Percentiles rank a stretch among this genome's conserved stretches.
Conservation (phyloP, 2,888 invertebrate genomes). For the Catocala sponsa region DNA sequence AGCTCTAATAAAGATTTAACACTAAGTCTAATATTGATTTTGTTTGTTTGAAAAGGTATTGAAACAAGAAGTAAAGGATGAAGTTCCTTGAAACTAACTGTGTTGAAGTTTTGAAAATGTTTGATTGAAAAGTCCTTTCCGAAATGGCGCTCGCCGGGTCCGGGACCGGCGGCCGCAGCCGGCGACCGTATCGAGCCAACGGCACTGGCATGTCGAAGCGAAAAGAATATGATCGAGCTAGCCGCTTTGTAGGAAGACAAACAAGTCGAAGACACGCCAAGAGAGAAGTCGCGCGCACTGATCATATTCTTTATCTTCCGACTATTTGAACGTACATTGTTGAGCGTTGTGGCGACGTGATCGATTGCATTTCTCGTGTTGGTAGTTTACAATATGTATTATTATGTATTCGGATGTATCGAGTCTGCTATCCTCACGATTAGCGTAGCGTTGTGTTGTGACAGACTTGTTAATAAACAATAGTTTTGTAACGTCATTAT, state of each 20-base stretch:
- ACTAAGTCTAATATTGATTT: constrained; percentile 90
- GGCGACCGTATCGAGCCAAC: constrained; percentile 71
- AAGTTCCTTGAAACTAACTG: constrained; percentile 89
- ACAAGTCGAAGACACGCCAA: constrained; percentile 71
- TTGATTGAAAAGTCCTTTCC: constrained; percentile 83
- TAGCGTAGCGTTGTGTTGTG: constrained; percentile 81
- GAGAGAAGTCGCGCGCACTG: constrained; percentile 73
- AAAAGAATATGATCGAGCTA: constrained; percentile 84
- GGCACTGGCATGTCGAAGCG: constrained; percentile 74
- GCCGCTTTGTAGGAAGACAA: constrained; percentile 70
- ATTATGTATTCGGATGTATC: constrained; percentile 72
- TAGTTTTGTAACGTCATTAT: constrained; percentile 81
- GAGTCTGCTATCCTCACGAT: constrained; percentile 70
- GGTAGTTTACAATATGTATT: constrained; percentile 58
- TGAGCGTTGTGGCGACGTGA: constrained; percentile 64
- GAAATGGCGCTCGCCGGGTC: constrained; percentile 80
- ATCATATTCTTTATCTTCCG: constrained; percentile 82
- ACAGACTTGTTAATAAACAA: constrained; percentile 84
- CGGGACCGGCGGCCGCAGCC: constrained; percentile 72
- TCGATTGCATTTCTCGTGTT: constrained; percentile 70
- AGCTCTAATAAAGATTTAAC: constrained; percentile 84
- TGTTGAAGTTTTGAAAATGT: constrained; percentile 88
- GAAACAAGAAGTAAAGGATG: constrained; percentile 95
- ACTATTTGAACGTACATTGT: constrained; percentile 50
- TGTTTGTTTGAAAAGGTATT: constrained; percentile 95